Base-by-base conservation (phyloP, 2,797 vertebrate genomes). In the Picus viridis region DNA sequence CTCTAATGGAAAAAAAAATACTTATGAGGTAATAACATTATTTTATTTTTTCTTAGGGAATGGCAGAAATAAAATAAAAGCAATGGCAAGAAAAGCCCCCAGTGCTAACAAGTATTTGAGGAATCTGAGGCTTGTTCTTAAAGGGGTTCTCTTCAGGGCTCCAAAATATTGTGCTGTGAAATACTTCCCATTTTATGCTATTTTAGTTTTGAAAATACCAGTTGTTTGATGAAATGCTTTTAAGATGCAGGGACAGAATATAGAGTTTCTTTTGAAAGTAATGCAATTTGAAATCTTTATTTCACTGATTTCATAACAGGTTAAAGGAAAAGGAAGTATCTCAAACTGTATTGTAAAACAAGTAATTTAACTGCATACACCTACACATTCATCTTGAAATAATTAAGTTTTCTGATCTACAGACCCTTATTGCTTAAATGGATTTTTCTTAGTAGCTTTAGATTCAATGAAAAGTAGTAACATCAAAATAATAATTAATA, bases 301-400 rank as follows among this genome's bases (percentile, higher is more conserved):
- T 80, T 73, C 16, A 76, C 34, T 92, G 51, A 72, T 91, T 86
- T 83, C 22, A 4, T 10, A 91, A 27, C 16, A 92, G 23, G 26
- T 67, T 65, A 85, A 88, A 81, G 57, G 34, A 86, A 88, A 78
- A 81, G 19, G 43, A 91, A 95, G 78, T 49, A 67, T 51, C 27
- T 76, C 32, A 54, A 81, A 86, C 36, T 51, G n/a, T 32, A 86
- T 41, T 68, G 30, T 75, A n/a, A 93, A 93, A 81, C 30, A 93
- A 87, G 22, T 83, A 57, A 81, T 83, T 89, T 62, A 79, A 78
- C 57, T 58, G 36, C 30, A 69, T 56, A 87, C n/a, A 86, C 30
- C 63, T 77, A 70, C 49, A 73, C 26, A 20, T 81, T 89, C 70
- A 76, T 45, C 61, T 73, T 82, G 69, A 92, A 87, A 81, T 77